A percentile compares a stretch with the other conserved stretches of the same genome.
phyloP scores from a whole-genome alignment of 2,113 vertebrate genomes.

The Poeciliopsis occidentalis region DNA sequence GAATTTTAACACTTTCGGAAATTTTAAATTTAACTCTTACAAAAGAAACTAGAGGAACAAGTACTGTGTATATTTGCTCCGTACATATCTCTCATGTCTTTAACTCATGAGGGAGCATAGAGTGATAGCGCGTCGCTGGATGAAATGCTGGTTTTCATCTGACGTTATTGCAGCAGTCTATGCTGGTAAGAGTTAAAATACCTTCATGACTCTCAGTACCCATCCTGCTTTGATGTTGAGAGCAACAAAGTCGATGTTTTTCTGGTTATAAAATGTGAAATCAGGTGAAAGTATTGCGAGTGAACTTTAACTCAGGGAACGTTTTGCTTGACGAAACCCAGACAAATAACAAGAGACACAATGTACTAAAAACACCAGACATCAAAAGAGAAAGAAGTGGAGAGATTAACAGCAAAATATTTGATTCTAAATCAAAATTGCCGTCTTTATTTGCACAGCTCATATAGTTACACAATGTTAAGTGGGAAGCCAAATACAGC shows the following conservation, averaged over 20 bases:
- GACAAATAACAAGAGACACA: slow-evolving; percentile 12
- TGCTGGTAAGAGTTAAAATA: not conserved
- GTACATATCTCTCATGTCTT: not conserved
- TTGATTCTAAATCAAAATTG: not conserved
- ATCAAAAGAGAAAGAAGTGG: not conserved
- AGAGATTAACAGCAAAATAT: not conserved
- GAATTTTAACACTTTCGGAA: no score
- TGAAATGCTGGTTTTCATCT: not conserved
- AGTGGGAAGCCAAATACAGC: not conserved
- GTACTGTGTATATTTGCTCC: not conserved
- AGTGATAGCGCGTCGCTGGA: not conserved
- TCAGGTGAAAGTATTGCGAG: not conserved
- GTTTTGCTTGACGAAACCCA: slow-evolving; percentile 23
- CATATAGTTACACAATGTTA: not conserved
- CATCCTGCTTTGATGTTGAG: not conserved
- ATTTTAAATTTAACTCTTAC: not conserved
- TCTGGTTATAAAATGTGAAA: slow-evolving; percentile 1
- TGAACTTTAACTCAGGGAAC: not conserved
- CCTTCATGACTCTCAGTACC: not conserved
- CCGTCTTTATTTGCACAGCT: slow-evolving; percentile 1
- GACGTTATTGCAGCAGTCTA: not conserved
- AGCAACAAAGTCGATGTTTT: not conserved
- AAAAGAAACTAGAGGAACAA: not conserved
- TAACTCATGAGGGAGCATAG: not conserved
- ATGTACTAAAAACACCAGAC: slow-evolving; percentile 4